Conservation (phyloP, 2,113 vertebrate genomes). For the Heptranchias perlo region DNA sequence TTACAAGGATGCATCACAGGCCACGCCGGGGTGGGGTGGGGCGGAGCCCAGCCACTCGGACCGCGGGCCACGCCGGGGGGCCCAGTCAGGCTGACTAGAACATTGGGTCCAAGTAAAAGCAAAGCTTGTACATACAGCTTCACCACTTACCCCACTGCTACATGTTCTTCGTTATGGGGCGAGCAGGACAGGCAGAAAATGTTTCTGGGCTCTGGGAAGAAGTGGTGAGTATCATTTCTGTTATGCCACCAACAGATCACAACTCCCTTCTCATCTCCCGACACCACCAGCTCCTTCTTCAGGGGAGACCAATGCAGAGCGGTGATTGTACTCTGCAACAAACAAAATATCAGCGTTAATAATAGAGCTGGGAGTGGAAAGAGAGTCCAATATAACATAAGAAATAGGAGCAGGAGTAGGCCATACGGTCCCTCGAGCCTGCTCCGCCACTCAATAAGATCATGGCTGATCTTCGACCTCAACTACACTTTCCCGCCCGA, state of each 20-base stretch:
- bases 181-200: conserved; percentile 88
- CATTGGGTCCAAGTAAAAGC: background rate
- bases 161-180: conserved; percentile 76
- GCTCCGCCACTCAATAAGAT: background rate
- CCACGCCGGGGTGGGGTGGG: no score
- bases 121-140: background rate
- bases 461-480: background rate
- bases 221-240: conserved; percentile 74
- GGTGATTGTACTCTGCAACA: conserved; percentile 66
- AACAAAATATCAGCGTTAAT: background rate
- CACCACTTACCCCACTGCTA: conserved; percentile 76
- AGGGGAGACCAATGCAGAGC: conserved; percentile 85
- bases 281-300: conserved; percentile 81
- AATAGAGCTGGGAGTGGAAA: no score
- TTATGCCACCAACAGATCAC: conserved; percentile 81
- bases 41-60: no score
- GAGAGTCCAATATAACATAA: background rate
- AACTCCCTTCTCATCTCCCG: conserved; percentile 86
- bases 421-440: background rate
- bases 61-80: no score
- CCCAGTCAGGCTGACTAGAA: no score
- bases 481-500: background rate
- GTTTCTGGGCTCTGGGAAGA: conserved; percentile 82
- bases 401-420: background rate
- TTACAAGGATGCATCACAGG: no score